Conservation (phyloP, 2,888 invertebrate genomes). For the Apotomis capreana region DNA sequence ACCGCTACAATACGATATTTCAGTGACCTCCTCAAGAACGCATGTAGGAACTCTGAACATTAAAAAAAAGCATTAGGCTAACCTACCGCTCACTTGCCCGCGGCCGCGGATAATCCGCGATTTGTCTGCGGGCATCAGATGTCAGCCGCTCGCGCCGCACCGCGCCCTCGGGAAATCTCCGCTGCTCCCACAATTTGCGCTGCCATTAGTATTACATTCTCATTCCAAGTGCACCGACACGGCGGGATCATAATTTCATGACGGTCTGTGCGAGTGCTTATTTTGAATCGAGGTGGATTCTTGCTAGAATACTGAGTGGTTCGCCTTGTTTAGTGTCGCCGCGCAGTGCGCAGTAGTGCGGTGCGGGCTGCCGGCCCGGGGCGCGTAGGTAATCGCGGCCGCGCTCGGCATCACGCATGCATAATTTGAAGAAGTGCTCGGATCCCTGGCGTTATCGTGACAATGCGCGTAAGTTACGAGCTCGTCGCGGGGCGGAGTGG, state of each 20-base stretch:
- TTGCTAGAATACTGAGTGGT: slow-evolving; percentile 19
- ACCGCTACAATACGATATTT: slow-evolving; percentile 1
- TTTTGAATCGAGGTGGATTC: background rate
- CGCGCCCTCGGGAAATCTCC: slow-evolving; percentile 40
- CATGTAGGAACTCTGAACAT: background rate
- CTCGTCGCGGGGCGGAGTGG: slow-evolving; percentile 22
- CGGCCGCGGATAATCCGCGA: slow-evolving; percentile 7
- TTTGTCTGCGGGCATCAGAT: slow-evolving; percentile 39
- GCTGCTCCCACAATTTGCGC: slow-evolving; percentile 40
- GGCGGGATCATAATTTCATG: slow-evolving; percentile 39
- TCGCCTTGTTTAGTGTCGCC: slow-evolving; percentile 18
- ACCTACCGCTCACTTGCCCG: background rate
- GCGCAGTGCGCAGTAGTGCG: background rate
- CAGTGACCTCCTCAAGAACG: background rate
- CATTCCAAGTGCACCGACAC: slow-evolving; percentile 38
- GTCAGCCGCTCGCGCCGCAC: slow-evolving; percentile 27
- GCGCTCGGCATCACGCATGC: slow-evolving; percentile 3
- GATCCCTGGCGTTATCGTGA: slow-evolving; percentile 25
- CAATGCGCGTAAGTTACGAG: slow-evolving; percentile 19
- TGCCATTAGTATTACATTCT: slow-evolving; percentile 43
- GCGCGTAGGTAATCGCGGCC: background rate
- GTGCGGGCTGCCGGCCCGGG: background rate
- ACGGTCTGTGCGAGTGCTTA: slow-evolving; percentile 20
- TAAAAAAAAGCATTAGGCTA: slow-evolving; percentile 7
- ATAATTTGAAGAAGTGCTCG: slow-evolving; percentile 27